A percentile compares a stretch with the other conserved stretches of the same genome.
Conservation (phyloP, 2,888 invertebrate genomes). For the Microctonus brassicae region DNA sequence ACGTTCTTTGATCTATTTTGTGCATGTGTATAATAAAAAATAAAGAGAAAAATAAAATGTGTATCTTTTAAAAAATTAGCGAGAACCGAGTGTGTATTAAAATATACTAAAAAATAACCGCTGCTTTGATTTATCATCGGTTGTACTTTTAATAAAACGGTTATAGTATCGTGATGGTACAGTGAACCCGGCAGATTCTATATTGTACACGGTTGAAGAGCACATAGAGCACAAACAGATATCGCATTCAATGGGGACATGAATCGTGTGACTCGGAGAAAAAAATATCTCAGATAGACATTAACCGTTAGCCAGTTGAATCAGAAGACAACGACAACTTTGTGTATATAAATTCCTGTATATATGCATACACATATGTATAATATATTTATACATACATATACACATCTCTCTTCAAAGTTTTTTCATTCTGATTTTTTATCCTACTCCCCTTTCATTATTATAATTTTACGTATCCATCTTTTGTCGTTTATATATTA, state of each 20-base stretch:
- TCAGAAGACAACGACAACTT: slow-evolving; percentile 44
- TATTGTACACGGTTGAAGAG: background rate
- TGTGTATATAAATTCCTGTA: slow-evolving; percentile 19
- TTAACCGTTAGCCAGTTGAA: slow-evolving; percentile 41
- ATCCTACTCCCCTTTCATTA: too few relatives aligned
- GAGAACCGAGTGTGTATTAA: too few relatives aligned
- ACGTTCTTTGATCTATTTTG: too few relatives aligned
- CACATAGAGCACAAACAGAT: background rate
- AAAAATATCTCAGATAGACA: background rate
- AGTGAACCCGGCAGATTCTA: background rate
- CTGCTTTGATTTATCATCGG: background rate
- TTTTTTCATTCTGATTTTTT: too few relatives aligned
- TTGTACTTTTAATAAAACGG: background rate
- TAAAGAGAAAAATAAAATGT: too few relatives aligned
- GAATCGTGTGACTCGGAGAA: background rate
- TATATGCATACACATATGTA: too few relatives aligned
- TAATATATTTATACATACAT: too few relatives aligned
- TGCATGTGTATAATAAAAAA: too few relatives aligned
- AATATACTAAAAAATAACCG: background rate
- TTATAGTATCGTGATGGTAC: background rate
- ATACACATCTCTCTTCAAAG: too few relatives aligned
- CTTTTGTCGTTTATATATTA: too few relatives aligned
- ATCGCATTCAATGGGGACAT: background rate
- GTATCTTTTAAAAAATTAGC: too few relatives aligned
- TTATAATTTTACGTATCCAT: too few relatives aligned